phyloP scores from a whole-genome alignment of 2,888 invertebrate species.

The Octodonta nipae region DNA sequence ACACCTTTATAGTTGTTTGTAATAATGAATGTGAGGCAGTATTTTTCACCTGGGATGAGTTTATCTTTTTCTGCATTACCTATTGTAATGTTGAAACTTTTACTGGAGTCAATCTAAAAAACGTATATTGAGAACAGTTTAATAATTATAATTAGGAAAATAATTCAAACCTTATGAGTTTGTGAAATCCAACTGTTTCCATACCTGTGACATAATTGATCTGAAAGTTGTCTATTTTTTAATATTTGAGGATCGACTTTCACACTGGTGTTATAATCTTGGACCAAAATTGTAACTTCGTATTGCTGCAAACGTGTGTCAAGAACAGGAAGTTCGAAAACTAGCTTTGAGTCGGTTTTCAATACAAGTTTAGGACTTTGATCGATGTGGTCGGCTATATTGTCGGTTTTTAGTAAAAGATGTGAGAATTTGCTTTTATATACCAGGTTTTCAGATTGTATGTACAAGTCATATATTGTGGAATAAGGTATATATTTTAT shows the following conservation, averaged over 20 bases:
- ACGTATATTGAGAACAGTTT: neutral
- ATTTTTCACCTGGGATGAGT: conserved; percentile 24
- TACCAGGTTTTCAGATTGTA: conserved; percentile 24
- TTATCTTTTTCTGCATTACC: conserved; percentile 16
- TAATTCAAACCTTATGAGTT: conserved; percentile 19
- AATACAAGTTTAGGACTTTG: conserved; percentile 24
- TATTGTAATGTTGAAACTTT: conserved; percentile 18
- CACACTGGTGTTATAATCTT: conserved; percentile 23
- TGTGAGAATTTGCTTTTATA: conserved; percentile 21
- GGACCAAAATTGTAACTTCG: conserved; percentile 24
- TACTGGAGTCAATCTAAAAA: conserved; percentile 2
- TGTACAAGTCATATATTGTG: conserved; percentile 23
- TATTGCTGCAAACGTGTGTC: conserved; percentile 24
- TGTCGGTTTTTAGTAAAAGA: conserved; percentile 20
- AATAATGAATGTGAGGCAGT: conserved; percentile 29
- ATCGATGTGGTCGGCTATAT: conserved; percentile 25
- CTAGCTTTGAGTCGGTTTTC: conserved; percentile 18
- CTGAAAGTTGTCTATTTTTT: conserved; percentile 18
- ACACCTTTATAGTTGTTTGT: conserved; percentile 23
- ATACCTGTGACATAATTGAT: conserved; percentile 26
- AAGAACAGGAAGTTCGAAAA: conserved; percentile 23
- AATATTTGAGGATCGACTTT: conserved; percentile 14
- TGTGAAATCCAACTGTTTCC: conserved; percentile 29
- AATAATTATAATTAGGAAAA: neutral
- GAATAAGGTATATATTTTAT: conserved; percentile 27